Evolutionary conservation across 2,797 vertebrate genomes (phyloP), one percentile per base, ranked within the genome.

Genomic region (Pithecia hirsuta): DNA sequence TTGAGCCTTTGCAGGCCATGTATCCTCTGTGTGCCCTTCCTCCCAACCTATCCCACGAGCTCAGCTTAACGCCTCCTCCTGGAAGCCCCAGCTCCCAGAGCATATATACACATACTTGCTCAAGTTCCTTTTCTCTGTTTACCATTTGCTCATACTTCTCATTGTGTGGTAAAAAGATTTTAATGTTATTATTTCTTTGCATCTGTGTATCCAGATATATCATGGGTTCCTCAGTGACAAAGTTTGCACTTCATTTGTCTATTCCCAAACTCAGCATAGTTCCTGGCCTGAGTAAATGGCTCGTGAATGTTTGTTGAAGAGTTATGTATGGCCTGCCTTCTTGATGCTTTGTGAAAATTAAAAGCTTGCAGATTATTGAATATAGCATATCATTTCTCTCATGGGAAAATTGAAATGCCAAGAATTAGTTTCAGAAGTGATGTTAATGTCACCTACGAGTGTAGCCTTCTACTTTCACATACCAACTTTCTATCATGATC

Each of bases 321-420:
- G 17, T 89, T 78, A 76, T 50, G 84, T 91, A 59, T 74, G 83
- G 8, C 89, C 90, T 74, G 46, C 4, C 74, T 95, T 64, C 48
- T 64, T 75, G 85, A 84, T 72, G 67, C 79, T 76, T 75, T 67
- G 39, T 93, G 61, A 80, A 95, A 80, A 96, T 84, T 84, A 46
- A 59, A 91, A 91, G 19, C 57, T 91, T 93, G 50, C 26, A 72
- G 24, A 41, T 80, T 70, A 59, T 36, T 74, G 80, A 85, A 70
- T 70, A 30, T 8, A 72, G n/a, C 44, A 12, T 70, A 52, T 80
- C 33, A 48, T 92, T 89, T 89, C 13, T 67, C 44, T 92, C 50
- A 22, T 28, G 59, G 74, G 85, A 78, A 86, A 92, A 44, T 17
- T 52, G 36, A 75, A 95, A 84, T 36, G 41, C 7, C 52, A 61